Conservation (phyloP, 2,797 vertebrate genomes). For the Poecilia gillii region DNA sequence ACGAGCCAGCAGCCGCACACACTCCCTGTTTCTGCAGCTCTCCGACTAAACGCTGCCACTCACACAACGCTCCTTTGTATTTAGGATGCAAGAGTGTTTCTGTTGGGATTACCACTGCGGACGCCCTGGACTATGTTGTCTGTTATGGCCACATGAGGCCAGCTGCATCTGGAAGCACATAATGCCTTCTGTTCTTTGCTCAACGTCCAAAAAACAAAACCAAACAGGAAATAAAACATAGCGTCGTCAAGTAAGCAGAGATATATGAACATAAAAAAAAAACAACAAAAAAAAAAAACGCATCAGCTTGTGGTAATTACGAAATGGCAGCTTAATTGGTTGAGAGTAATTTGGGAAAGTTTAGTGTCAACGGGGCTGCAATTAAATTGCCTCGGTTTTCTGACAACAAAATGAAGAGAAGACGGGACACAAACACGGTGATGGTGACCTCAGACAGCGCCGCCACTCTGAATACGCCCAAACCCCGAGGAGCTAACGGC, state of each 20-base stretch:
- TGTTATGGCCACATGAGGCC: not conserved
- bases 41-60: not conserved
- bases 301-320: not conserved
- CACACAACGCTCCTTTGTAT: not conserved
- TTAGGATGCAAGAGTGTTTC: not conserved
- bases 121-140: not conserved
- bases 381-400: conserved; percentile 6
- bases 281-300: not conserved
- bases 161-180: not conserved
- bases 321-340: not conserved
- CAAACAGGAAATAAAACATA: not conserved
- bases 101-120: not conserved
- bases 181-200: not conserved
- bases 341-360: not conserved
- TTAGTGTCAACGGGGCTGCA: not conserved
- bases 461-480: not conserved
- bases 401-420: not conserved
- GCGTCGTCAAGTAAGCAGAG: not conserved
- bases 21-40: not conserved
- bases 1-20: not conserved
- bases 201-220: not conserved
- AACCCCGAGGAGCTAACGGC: not conserved
- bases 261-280: too few species aligned
- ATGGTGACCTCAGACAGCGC: not conserved
- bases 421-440: not conserved